phyloP scores from a whole-genome alignment of 2,888 invertebrate genomes.

The Strigamia maritima region DNA sequence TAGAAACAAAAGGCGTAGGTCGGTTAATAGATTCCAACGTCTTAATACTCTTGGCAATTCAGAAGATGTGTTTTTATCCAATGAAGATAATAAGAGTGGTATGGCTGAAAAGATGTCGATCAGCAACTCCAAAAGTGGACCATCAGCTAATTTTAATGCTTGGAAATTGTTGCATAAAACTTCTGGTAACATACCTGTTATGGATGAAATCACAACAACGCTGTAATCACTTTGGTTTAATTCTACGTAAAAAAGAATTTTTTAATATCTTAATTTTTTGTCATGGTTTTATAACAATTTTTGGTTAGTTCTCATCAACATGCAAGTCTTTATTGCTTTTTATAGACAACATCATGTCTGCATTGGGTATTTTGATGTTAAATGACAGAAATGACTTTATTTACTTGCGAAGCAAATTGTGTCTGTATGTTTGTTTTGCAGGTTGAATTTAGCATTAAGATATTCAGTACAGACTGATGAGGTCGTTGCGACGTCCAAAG shows the following conservation, averaged over 20 bases:
- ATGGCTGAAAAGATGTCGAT: neutral
- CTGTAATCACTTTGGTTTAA: neutral
- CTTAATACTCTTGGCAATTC: neutral
- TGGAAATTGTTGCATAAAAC: conserved; percentile 38
- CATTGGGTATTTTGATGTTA: too few relatives aligned
- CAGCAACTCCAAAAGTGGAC: neutral
- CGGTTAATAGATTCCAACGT: conserved; percentile 18
- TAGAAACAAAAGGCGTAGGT: conserved; percentile 20
- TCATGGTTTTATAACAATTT: neutral
- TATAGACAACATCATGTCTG: too few relatives aligned
- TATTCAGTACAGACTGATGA: too few relatives aligned
- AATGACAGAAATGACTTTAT: too few relatives aligned
- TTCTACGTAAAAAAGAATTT: neutral
- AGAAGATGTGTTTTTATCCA: neutral
- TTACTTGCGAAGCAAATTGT: too few relatives aligned
- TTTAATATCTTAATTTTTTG: neutral
- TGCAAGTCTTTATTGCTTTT: too few relatives aligned
- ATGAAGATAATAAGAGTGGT: neutral
- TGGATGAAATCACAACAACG: conserved; percentile 38
- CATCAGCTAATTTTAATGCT: conserved; percentile 26
- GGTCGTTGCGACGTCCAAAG: too few relatives aligned
- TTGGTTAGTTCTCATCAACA: neutral
- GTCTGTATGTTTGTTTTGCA: too few relatives aligned
- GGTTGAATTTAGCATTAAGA: too few relatives aligned
- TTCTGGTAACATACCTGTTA: conserved; percentile 35